Base-by-base conservation (phyloP, 1,140 invertebrate species). In the Bicyclus anynana region DNA sequence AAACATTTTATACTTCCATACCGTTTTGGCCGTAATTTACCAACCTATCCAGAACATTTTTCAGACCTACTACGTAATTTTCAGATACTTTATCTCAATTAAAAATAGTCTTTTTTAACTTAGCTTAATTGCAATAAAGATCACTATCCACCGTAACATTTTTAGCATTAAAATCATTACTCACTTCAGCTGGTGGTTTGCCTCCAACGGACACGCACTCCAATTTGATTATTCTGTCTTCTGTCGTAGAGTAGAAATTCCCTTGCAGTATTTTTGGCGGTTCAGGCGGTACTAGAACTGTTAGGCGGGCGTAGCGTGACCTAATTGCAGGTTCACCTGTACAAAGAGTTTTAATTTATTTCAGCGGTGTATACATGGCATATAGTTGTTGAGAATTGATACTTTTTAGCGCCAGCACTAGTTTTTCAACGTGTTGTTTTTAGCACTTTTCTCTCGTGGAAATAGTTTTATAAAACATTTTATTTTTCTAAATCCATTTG, bases 131-230 rank as follows among this genome's bases (percentile, higher is more conserved):
- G 49, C 16, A 51, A 51, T 38, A 38, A 38, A 51, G 49, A 51
- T 51, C 49, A 51, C 29, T 51, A 35, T 51, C 27, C 33, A 37
- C 29, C 17, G 35, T 23, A 38, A 52, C 20, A 40, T 38, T 52
- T 40, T 40, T 17, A 40, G 18, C n/a, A 53, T 48, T 27, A 23
- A 52, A 52, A 37, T 52, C 26, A 52, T 29, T 59, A 63, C 90
- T 93, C 91, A 94, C 95, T 92, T 97, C 95, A 9, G 97, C 96
- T 0, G 96, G 94, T 13, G 97, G 97, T 83, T 98, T 98, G 37
- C 97, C 97, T 17, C 94, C 96, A 54, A 93, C 89, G 58, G 96
- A 97, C 23, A 96, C 91, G 84, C 97, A 98, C 70, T 97, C 96
- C 72, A 99, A 90, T 80, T 96, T 94, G 46, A 97, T 94, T 69